phyloP scores from a whole-genome alignment of 2,888 invertebrate genomes.

The Abscondita cerata region DNA sequence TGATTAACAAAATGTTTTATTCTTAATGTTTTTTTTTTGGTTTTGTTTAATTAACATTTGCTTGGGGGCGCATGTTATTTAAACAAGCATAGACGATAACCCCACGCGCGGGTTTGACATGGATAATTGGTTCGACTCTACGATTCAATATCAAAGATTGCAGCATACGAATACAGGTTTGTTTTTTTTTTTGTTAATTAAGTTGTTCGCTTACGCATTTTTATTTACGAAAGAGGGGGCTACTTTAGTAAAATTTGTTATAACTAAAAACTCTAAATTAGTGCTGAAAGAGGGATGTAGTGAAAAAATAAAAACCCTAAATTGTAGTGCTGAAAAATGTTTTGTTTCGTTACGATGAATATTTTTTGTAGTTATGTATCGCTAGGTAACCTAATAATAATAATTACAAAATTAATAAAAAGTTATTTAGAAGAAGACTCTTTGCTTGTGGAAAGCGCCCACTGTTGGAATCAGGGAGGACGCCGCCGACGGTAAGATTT shows the following conservation, averaged over 20 bases:
- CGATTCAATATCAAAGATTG: conserved; percentile 50
- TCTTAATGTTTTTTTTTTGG: conserved; percentile 21
- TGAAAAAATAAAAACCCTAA: too few species aligned
- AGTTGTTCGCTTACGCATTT: too few species aligned
- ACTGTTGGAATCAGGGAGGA: conserved; percentile 45
- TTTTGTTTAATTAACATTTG: conserved; percentile 37
- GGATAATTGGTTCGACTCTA: conserved; percentile 54
- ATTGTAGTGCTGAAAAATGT: too few species aligned
- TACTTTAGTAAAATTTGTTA: too few species aligned
- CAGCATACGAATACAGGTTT: conserved; percentile 53
- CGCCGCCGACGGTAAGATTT: conserved; percentile 47
- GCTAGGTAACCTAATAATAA: too few species aligned
- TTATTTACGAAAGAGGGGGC: too few species aligned
- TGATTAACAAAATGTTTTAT: conserved; percentile 9
- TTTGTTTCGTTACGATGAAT: too few species aligned
- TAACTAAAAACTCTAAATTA: too few species aligned
- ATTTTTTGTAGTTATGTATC: too few species aligned
- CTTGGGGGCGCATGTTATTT: conserved; percentile 42
- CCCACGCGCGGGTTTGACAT: conserved; percentile 39
- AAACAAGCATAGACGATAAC: conserved; percentile 39
- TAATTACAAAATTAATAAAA: too few species aligned
- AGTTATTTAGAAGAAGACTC: conserved; percentile 36
- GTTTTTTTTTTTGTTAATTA: conserved; percentile 35
- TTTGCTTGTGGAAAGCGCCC: conserved; percentile 45
- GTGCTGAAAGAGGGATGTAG: too few species aligned